phyloP scores from a whole-genome alignment of 2,113 vertebrate species.

The Stomatorhinus ivindoensis region DNA sequence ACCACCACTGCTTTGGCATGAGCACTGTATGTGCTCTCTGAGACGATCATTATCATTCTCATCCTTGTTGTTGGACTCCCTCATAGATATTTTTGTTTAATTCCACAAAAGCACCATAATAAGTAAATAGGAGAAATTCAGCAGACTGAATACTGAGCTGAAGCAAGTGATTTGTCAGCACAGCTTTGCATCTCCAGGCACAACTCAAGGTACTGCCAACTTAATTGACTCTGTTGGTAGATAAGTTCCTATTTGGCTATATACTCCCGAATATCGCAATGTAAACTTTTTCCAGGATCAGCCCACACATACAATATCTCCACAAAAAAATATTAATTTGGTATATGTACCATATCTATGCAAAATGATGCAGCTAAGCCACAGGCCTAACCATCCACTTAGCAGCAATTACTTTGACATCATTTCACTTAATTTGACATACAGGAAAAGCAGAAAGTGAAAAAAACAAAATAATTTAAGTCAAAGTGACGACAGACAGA shows the following conservation, averaged over 20 bases:
- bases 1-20: too few relatives aligned
- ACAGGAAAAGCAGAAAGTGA: not conserved
- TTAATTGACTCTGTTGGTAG: not conserved
- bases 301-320: not conserved
- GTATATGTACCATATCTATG: not conserved
- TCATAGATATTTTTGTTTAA: too few relatives aligned
- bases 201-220: not conserved
- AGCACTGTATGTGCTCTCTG: too few relatives aligned
- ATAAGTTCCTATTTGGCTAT: not conserved
- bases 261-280: not conserved
- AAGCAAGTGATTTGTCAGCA: not conserved
- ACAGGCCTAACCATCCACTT: not conserved
- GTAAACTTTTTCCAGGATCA: not conserved
- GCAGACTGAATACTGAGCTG: not conserved
- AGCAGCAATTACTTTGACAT: not conserved
- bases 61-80: too few relatives aligned
- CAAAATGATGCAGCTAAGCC: not conserved
- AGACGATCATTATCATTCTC: too few relatives aligned
- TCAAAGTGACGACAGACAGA: not conserved
- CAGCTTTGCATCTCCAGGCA: not conserved
- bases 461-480: not conserved
- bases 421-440: not conserved
- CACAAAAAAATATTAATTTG: not conserved
- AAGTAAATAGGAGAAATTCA: too few relatives aligned
- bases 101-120: too few relatives aligned